These are phyloP conservation scores for Solen grandis DNA, from an alignment of 1,140 invertebrate genomes.

Conservation along the genomic window DNA sequence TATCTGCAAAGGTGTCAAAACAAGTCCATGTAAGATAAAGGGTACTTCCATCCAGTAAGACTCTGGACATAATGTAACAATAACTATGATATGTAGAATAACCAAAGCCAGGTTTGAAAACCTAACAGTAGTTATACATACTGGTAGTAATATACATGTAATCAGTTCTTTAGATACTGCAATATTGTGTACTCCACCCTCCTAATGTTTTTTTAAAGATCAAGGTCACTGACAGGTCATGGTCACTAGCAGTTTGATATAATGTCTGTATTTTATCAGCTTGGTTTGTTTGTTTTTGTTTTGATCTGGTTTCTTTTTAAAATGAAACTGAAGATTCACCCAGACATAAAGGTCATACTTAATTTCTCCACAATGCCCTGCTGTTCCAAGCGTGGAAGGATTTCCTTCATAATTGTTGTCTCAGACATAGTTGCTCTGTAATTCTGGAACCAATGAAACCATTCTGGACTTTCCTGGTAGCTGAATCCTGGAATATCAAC, in stretches of 20 bases:
- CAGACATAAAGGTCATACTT: constrained; percentile 3
- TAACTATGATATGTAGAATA: no score
- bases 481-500: constrained; percentile 12
- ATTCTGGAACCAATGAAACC: constrained; percentile 39
- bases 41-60: no score
- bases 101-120: no score
- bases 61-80: no score
- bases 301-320: neutral
- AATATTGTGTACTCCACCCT: no score
- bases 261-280: neutral
- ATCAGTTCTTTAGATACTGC: no score
- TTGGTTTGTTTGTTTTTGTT: neutral
- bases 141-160: no score
- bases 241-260: neutral
- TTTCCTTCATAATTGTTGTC: neutral
- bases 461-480: constrained; percentile 3
- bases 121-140: no score
- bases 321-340: neutral
- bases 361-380: constrained; percentile 9
- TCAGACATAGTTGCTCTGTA: constrained; percentile 1
- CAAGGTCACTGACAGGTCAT: no score
- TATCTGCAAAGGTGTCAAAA: no score
- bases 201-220: no score
- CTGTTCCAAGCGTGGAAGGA: constrained; percentile 2
- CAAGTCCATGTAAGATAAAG: no score